These are phyloP conservation scores for Nephrotoma guestfalica DNA, from an alignment of 2,888 invertebrate genomes.

Conservation along the genomic window DNA sequence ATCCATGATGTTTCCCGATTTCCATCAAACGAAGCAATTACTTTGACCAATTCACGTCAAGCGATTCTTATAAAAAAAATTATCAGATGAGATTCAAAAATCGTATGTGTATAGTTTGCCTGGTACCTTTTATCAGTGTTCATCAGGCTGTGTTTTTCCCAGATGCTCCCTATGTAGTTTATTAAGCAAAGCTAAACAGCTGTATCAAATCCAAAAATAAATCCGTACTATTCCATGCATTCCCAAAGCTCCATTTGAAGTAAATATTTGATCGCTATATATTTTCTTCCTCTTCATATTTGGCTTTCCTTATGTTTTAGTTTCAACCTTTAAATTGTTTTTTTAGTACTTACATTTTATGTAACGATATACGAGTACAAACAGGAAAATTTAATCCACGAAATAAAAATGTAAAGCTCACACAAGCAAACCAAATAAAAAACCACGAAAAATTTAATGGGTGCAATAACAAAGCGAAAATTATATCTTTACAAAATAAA, in stretches of 20 bases:
- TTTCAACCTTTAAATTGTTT: not conserved
- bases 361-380: not conserved
- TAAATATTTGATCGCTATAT: not conserved
- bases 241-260: not conserved
- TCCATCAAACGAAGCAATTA: no score
- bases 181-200: no score
- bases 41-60: no score
- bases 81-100: no score
- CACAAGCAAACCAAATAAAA: not conserved
- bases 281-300: not conserved
- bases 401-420: not conserved
- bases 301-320: not conserved
- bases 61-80: no score
- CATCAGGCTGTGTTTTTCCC: no score
- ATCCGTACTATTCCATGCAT: not conserved
- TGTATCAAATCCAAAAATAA: not conserved
- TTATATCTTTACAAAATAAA: not conserved
- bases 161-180: no score
- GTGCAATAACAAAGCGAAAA: not conserved
- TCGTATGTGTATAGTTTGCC: no score
- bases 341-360: not conserved
- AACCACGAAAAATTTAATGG: not conserved
- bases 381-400: not conserved
- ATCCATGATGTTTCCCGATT: no score
- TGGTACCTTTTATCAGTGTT: no score